Conservation (phyloP, 2,797 vertebrate species). For the Brachymystax lenok region DNA sequence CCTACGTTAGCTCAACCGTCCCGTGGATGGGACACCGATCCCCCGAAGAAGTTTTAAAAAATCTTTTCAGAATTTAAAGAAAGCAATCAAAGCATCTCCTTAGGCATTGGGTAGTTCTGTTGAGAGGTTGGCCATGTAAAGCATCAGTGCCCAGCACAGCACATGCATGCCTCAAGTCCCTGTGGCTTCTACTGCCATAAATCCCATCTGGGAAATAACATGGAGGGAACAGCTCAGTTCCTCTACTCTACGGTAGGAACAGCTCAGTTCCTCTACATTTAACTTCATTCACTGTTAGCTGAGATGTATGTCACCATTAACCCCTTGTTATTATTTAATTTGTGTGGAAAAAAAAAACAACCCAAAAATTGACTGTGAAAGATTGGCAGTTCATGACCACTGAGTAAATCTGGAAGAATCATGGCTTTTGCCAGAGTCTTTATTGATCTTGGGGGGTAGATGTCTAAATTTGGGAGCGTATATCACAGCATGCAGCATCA, state of each 20-base stretch:
- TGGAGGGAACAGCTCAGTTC: not conserved
- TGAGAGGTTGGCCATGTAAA: too few relatives aligned
- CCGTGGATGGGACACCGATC: too few relatives aligned
- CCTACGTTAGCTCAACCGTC: too few relatives aligned
- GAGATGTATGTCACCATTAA: not conserved
- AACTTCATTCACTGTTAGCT: not conserved
- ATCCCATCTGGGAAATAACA: not conserved
- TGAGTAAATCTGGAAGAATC: conserved; percentile 10
- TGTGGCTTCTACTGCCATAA: not conserved
- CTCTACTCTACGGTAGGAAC: not conserved
- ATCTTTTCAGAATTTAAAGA: too few relatives aligned
- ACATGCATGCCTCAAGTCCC: too few relatives aligned
- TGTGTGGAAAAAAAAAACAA: conserved; percentile 8
- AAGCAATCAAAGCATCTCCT: too few relatives aligned
- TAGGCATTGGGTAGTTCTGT: too few relatives aligned
- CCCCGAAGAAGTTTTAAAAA: too few relatives aligned
- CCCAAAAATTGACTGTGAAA: conserved; percentile 24
- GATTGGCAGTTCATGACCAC: conserved; percentile 14
- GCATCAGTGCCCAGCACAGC: too few relatives aligned
- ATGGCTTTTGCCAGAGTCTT: not conserved
- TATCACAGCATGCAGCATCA: not conserved
- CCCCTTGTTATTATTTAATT: not conserved
- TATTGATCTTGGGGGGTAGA: conserved; percentile 12
- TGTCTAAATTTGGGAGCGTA: not conserved
- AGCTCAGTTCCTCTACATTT: not conserved